Evolutionary conservation across 2,888 invertebrate genomes (phyloP), one percentile per base, ranked within the genome.

Genomic region (Epistrophella euchroma): DNA sequence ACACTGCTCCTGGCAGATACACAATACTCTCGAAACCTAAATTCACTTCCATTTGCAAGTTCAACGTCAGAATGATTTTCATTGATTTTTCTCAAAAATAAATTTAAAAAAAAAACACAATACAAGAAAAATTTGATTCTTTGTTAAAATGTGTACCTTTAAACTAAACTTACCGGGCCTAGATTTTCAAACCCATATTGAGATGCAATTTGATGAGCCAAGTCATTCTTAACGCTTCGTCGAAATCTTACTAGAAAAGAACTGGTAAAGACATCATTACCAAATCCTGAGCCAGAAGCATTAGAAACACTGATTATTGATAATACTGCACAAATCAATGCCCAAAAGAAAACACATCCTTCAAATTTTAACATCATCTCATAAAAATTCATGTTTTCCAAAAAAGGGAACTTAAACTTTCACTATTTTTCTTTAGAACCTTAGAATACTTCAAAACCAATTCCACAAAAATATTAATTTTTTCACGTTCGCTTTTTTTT

Each of bases 181-280:
- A 98, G 94, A 93, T 96, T 98, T 91, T 97, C 95, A 94, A 99
- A 99, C 91, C 99, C 99, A 92, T 98, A 97, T 90, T 96, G 94
- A 88, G 94, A 93, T 84, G 99, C 99, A 88, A 99, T 95, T 89
- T 94, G 93, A 91, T 96, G 96, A 70, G 98, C 99, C 90, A 96
- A 94, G 22, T 95, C 94, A 89, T 94, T 95, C 79, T 95, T 95
- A 83, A 97, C 95, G 87, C 96, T 96, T 89, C 96, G 94, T 91
- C 95, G 95, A 93, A 98, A 96, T 90, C 96, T 95, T 90, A 99
- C 98, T 92, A 98, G 94, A 94, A 99, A 99, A 76, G 97, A 96
- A 93, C 98, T 99, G 92, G 98, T 99, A 94, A 98, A 98, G 90
- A 99, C 95, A 73, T 91, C 90, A 88, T 89, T 89, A 40, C 72